Conservation (phyloP, 2,113 vertebrate species). For the Syngnathoides biaculeatus region DNA sequence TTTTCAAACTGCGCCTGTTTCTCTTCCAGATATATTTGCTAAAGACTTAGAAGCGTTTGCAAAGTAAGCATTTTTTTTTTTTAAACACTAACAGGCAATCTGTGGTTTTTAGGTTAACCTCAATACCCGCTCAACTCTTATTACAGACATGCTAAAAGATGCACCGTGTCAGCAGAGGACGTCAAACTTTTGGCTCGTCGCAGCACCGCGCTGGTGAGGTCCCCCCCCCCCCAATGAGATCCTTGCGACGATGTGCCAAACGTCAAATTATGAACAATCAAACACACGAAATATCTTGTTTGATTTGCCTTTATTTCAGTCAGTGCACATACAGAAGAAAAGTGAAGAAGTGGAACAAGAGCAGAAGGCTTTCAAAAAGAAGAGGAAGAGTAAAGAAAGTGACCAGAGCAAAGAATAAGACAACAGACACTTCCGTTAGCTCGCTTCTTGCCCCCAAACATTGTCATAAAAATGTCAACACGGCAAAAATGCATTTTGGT, state of each 20-base stretch:
- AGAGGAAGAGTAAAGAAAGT: conserved; percentile 65
- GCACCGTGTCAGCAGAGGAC: conserved; percentile 82
- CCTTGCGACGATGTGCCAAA: not conserved
- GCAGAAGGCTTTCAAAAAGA: conserved; percentile 65
- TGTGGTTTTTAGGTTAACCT: not conserved
- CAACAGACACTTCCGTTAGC: not conserved
- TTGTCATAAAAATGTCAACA: conserved; percentile 29
- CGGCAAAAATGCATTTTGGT: not conserved
- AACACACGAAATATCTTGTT: conserved; percentile 30
- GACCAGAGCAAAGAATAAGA: conserved; percentile 54
- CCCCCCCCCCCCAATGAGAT: not conserved
- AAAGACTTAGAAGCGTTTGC: conserved; percentile 93
- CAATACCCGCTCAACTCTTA: conserved; percentile 2
- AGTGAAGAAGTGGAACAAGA: conserved; percentile 73
- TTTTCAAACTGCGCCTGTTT: not conserved
- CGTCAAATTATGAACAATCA: conserved; percentile 15
- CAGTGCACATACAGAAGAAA: conserved; percentile 69
- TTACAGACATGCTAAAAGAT: conserved; percentile 88
- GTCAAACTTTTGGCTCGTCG: conserved; percentile 88
- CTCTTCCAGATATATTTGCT: conserved; percentile 83
- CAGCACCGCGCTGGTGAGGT: conserved; percentile 86
- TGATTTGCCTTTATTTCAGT: conserved; percentile 57
- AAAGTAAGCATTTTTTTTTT: conserved; percentile 69
- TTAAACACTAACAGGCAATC: not conserved
- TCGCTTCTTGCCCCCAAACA: conserved; percentile 24